Evolutionary conservation across 2,888 invertebrate species (phyloP), one percentile per base, ranked within the genome.

Genomic region (Apotomis turbidana): DNA sequence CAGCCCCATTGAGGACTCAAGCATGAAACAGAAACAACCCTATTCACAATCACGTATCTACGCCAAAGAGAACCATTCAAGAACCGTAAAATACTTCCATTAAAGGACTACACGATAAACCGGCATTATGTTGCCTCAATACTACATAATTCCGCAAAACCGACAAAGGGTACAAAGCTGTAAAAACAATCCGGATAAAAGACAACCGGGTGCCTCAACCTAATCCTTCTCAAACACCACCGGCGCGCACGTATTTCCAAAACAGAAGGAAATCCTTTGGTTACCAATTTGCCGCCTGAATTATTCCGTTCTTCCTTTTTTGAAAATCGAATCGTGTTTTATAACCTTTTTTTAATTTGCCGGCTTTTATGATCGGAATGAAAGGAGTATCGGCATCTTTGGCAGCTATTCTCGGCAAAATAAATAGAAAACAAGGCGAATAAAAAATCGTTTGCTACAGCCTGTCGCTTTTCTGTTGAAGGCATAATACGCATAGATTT

Each of bases 181-280:
- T 92, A 93, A 92, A 92, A 93, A 93, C 92, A 93, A 90, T 89
- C 88, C 84, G 75, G 79, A 85, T 78, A 83, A 87, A 83, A 81
- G 80, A 79, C 81, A 79, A 80, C 80, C 81, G 81, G 81, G 81
- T 81, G 82, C 78, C 85, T 83, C 82, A 87, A 87, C 82, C 80
- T 90, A 93, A 93, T 91, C 93, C 91, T 83, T 81, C 86, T 85
- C 88, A 91, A 90, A 90, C 89, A 82, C 80, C 77, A 83, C 90
- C 91, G 88, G 85, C 77, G 77, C 79, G 80, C 83, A 81, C 81
- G 81, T 81, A 91, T 93, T 93, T 91, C 83, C 88, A 92, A 93
- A 93, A 93, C 92, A 93, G 92, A 87, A 90, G 89, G 89, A 90
- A 88, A 91, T 90, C 89, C 90, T 89, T 93, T 90, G 87, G 89